Conservation (phyloP, 1,140 invertebrate genomes). For the Apolygus lucorum region DNA sequence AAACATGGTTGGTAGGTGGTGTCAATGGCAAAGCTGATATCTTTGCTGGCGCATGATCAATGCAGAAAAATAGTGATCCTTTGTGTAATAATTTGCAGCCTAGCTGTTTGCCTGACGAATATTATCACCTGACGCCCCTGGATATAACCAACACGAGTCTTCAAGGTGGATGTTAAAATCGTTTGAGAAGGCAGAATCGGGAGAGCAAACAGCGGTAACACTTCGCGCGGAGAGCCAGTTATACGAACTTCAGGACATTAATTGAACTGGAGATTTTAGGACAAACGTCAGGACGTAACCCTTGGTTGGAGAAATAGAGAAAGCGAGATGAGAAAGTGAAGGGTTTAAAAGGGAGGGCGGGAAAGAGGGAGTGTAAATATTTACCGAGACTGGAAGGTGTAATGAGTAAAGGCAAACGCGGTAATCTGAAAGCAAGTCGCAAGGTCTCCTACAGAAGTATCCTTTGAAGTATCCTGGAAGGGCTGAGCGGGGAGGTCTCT, state of each 20-base stretch:
- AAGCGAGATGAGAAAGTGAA: neutral
- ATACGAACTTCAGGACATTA: neutral
- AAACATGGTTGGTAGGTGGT: no score
- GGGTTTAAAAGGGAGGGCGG: neutral
- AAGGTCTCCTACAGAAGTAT: constrained; percentile 2
- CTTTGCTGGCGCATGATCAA: no score
- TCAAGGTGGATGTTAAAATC: no score
- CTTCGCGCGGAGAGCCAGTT: neutral
- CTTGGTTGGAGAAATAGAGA: neutral
- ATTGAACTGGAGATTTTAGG: neutral
- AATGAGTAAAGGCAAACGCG: constrained; percentile 22
- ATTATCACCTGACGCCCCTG: no score
- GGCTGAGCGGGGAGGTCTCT: neutral
- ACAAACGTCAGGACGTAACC: neutral
- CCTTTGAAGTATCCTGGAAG: constrained; percentile 7
- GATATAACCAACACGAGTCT: no score
- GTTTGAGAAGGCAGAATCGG: no score
- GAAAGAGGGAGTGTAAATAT: constrained; percentile 16
- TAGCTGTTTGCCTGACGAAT: no score
- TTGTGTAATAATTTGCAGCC: no score
- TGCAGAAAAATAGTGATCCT: no score
- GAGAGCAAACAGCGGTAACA: neutral
- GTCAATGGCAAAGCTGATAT: no score
- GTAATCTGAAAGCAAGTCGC: constrained; percentile 23
- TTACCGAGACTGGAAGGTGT: constrained; percentile 18